phyloP scores from a whole-genome alignment of 2,888 invertebrate species.

The Platerodrilus igneus region DNA sequence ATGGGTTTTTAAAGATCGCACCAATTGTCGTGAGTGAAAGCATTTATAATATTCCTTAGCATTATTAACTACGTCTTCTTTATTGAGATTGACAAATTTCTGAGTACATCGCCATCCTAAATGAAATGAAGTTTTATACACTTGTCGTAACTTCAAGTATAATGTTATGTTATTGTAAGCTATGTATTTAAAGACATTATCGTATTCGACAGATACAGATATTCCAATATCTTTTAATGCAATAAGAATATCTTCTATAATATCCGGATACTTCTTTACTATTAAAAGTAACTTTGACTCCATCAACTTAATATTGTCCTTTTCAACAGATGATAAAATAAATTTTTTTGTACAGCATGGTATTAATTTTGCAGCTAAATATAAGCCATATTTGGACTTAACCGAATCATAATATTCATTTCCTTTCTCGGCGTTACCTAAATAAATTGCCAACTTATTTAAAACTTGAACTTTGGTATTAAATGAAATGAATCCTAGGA shows the following conservation, averaged over 20 bases:
- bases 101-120: slow-evolving; percentile 7
- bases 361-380: slow-evolving; percentile 14
- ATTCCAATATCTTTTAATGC: no score
- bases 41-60: slow-evolving; percentile 1
- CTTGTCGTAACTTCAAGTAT: background rate
- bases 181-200: background rate
- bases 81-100: slow-evolving; percentile 2
- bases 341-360: slow-evolving; percentile 7
- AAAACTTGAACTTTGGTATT: slow-evolving; percentile 17
- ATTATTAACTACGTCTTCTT: background rate
- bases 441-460: slow-evolving; percentile 13
- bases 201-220: no score
- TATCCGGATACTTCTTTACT: slow-evolving; percentile 2
- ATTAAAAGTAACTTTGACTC: slow-evolving; percentile 1
- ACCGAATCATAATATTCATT: slow-evolving; percentile 16
- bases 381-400: slow-evolving; percentile 16
- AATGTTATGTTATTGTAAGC: background rate
- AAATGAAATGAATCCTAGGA: slow-evolving; percentile 17
- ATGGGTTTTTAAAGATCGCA: slow-evolving; percentile 7
- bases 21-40: slow-evolving; percentile 10
- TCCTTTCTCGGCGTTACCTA: slow-evolving; percentile 7
- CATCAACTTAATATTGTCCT: background rate
- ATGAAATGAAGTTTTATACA: background rate
- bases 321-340: slow-evolving; percentile 1
- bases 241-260: background rate